Evolutionary conservation across 2,888 invertebrate species (phyloP).

Genomic region (Dendrolimus pini): DNA sequence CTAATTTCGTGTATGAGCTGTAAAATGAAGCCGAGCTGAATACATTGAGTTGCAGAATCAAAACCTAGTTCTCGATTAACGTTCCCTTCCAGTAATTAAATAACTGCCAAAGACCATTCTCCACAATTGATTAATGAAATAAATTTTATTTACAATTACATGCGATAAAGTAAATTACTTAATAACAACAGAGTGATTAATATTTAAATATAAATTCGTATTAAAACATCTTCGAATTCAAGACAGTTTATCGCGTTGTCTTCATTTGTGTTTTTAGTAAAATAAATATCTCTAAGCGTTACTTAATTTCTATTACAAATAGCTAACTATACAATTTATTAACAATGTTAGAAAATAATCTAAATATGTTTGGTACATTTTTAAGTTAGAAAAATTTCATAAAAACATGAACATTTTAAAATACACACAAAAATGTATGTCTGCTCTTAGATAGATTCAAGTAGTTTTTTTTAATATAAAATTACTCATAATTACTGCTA

Average conservation of each 20-base stretch:
- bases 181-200: conserved; percentile 34
- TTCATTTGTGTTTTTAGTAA: conserved; percentile 30
- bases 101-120: conserved; percentile 10
- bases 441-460: too few relatives aligned
- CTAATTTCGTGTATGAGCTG: too few relatives aligned
- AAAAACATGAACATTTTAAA: too few relatives aligned
- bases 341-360: too few relatives aligned
- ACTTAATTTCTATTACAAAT: not conserved
- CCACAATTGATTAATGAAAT: conserved; percentile 25
- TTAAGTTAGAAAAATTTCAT: too few relatives aligned
- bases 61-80: conserved; percentile 25
- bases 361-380: too few relatives aligned
- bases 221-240: conserved; percentile 36
- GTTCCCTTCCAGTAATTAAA: conserved; percentile 14
- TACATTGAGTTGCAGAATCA: too few relatives aligned
- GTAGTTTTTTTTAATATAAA: too few relatives aligned
- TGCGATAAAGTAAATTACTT: conserved; percentile 22
- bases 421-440: too few relatives aligned
- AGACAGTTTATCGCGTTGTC: conserved; percentile 13
- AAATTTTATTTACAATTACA: conserved; percentile 31
- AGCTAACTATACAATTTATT: not conserved
- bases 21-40: too few relatives aligned
- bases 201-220: conserved; percentile 43
- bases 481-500: too few relatives aligned
- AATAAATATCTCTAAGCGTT: conserved; percentile 28